Evolutionary conservation across 1,140 invertebrate genomes (phyloP), one percentile per base, ranked within the genome.

Genomic region (Aphelenchoides fujianensis): DNA sequence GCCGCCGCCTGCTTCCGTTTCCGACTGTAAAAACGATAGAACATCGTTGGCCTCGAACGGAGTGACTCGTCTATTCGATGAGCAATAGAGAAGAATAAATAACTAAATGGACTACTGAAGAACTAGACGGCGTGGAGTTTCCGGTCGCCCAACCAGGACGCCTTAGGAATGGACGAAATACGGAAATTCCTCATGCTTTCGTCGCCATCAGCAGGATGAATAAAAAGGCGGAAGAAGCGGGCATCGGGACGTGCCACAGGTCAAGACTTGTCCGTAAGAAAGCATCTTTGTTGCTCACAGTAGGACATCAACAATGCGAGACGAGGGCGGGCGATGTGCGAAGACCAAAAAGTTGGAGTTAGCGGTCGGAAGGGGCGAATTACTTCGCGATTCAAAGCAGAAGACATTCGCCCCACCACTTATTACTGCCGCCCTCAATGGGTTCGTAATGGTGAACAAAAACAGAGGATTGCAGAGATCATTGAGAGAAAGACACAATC

Each of bases 11-110:
- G 9, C 3, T 35, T 68, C 34, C 69, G 66, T 30, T 16, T 68
- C 0, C 54, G 69, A 71, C 32, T 71, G 63, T 70, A 70, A 30
- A 70, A 70, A 5, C 63, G 27, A 41, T 70, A 70, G 63, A 70
- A 70, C 69, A 70, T 70, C n/a, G n/a, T n/a, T n/a, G n/a, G n/a
- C n/a, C n/a, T n/a, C n/a, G n/a, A n/a, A n/a, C n/a, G n/a, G n/a
- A n/a, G n/a, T n/a, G n/a, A n/a, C n/a, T n/a, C n/a, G n/a, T n/a
- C n/a, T n/a, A n/a, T 64, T 69, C 55, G 34, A 5, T 59, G 34
- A 5, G 55, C 5, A 59, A 19, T 59, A 23, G 12, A 48, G 41
- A 48, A 12, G 41, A 48, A 12, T 12, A 12, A 12, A 12, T 12
- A 48, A 48, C 12, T 48, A 5, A 59, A 59, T 7, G 5, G 55